Conservation (phyloP, 2,113 vertebrate genomes). For the Tonatia bakeri region DNA sequence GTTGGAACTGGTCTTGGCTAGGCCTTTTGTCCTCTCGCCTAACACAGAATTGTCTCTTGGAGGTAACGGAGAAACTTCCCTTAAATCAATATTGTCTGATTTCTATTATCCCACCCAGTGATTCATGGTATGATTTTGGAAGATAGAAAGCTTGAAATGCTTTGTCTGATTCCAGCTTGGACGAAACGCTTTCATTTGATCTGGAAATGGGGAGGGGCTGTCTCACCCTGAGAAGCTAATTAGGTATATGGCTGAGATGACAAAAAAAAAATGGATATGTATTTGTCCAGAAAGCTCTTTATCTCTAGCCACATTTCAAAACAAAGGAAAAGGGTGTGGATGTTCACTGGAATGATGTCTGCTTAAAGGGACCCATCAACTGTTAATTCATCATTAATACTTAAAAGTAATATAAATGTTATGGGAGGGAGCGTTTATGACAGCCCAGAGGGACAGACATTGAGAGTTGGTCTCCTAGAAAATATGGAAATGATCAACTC, state of each 20-base stretch:
- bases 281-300: slow-evolving; percentile 44
- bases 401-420: slow-evolving; percentile 70
- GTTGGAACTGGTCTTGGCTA: background rate
- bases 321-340: slow-evolving; percentile 63
- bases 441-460: slow-evolving; percentile 50
- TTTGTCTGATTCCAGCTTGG: slow-evolving; percentile 30
- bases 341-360: slow-evolving; percentile 59
- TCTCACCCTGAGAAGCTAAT: slow-evolving; percentile 19
- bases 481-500: slow-evolving; percentile 73
- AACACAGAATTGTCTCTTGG: slow-evolving; percentile 5
- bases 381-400: slow-evolving; percentile 64
- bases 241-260: slow-evolving; percentile 38
- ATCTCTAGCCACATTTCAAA: slow-evolving; percentile 60
- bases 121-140: slow-evolving; percentile 14
- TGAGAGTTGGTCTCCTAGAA: slow-evolving; percentile 70
- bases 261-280: background rate
- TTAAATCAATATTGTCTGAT: slow-evolving; percentile 4
- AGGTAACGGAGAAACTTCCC: slow-evolving; percentile 8
- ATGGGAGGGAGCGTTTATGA: slow-evolving; percentile 63
- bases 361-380: slow-evolving; percentile 28
- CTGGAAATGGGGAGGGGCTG: background rate
- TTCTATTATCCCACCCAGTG: slow-evolving; percentile 10
- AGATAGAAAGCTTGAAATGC: background rate
- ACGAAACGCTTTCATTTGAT: slow-evolving; percentile 16
- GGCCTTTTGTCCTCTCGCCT: background rate